Evolutionary conservation across 2,888 invertebrate genomes (phyloP).

Genomic region (Syrista parreyssii): DNA sequence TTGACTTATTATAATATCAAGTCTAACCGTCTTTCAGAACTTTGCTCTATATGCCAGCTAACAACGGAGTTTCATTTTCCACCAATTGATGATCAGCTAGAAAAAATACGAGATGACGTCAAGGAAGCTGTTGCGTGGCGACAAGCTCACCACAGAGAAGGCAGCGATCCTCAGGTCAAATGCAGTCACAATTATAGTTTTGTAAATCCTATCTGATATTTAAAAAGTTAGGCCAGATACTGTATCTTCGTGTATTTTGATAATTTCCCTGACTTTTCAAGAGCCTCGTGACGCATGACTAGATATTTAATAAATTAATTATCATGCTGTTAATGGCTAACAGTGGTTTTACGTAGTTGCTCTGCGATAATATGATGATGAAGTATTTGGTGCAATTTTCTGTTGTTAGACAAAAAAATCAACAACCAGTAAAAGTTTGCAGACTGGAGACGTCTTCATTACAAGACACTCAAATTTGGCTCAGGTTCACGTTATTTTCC

Average conservation of each 20-base stretch:
- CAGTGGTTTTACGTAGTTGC: not conserved
- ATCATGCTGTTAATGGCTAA: not conserved
- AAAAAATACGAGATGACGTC: conserved; percentile 73
- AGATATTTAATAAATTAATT: not conserved
- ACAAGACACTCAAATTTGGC: conserved; percentile 94
- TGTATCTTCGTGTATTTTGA: not conserved
- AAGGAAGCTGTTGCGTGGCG: conserved; percentile 70
- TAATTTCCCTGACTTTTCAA: no score
- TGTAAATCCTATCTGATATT: not conserved
- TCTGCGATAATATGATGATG: not conserved
- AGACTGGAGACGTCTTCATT: conserved; percentile 87
- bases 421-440: conserved; percentile 72
- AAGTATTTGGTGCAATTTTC: not conserved
- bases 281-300: not conserved
- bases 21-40: conserved; percentile 67
- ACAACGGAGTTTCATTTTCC: conserved; percentile 97
- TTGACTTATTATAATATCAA: not conserved
- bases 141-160: conserved; percentile 59
- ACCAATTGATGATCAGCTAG: conserved; percentile 86
- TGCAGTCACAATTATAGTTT: conserved; percentile 3
- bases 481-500: conserved; percentile 95
- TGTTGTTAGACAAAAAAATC: conserved; percentile 57
- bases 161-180: conserved; percentile 55
- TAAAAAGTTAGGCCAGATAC: conserved; percentile 4
- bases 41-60: conserved; percentile 77